phyloP scores from a whole-genome alignment of 2,888 invertebrate genomes.

The Microctonus aethiopoides region DNA sequence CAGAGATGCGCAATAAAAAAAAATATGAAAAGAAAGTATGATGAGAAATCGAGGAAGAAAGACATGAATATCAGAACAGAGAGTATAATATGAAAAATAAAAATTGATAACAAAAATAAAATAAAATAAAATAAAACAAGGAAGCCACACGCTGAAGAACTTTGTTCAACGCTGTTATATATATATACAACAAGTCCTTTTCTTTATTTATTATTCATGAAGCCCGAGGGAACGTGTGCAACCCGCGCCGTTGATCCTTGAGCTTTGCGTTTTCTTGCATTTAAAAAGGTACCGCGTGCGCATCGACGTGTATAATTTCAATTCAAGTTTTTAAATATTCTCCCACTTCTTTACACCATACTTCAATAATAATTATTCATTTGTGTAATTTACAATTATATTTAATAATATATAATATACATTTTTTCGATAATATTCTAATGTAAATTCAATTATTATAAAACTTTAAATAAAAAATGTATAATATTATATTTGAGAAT shows the following conservation, averaged over 20 bases:
- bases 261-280: constrained; percentile 1
- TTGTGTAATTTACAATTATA: too few species aligned
- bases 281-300: neutral
- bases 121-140: neutral
- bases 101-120: neutral
- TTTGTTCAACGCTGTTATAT: constrained; percentile 22
- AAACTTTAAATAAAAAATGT: too few species aligned
- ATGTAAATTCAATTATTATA: neutral
- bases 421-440: neutral
- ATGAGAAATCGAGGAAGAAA: neutral
- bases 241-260: constrained; percentile 11
- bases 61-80: neutral
- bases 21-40: neutral
- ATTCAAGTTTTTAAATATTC: neutral
- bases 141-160: constrained; percentile 20
- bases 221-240: constrained; percentile 21
- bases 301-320: constrained; percentile 7
- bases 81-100: neutral
- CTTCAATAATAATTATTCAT: neutral
- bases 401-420: too few species aligned
- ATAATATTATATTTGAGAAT: too few species aligned
- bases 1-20: neutral
- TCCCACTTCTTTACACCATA: neutral
- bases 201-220: constrained; percentile 34
- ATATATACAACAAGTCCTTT: constrained; percentile 5